A percentile compares a stretch with the other conserved stretches of the same genome.
Evolutionary conservation across 2,113 vertebrate genomes (phyloP).

Genomic region (Ranitomeya variabilis): DNA sequence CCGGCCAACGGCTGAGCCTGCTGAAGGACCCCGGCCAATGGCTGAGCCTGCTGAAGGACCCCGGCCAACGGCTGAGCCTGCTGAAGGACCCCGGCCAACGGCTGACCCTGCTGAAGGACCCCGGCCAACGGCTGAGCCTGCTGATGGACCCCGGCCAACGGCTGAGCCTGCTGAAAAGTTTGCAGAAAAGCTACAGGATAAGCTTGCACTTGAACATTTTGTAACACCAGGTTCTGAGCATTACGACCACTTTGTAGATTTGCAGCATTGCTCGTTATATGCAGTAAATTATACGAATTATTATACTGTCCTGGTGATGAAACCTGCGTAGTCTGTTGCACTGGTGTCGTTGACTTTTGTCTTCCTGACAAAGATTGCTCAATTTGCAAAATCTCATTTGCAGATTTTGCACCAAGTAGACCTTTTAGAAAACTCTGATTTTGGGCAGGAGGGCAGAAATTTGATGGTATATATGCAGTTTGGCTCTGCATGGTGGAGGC

Average conservation of each 20-base stretch:
- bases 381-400: neutral
- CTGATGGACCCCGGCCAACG: too few relatives aligned
- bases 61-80: neutral
- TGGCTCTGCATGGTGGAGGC: constrained; percentile 57
- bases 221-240: neutral
- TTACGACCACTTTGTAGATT: neutral
- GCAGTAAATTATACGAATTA: neutral
- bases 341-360: neutral
- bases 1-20: too few relatives aligned
- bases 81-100: neutral
- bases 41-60: too few relatives aligned
- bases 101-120: too few relatives aligned
- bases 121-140: too few relatives aligned
- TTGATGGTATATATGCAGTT: constrained; percentile 55
- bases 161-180: neutral
- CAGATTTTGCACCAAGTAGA: neutral
- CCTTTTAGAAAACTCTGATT: neutral
- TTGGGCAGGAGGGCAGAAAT: constrained; percentile 50
- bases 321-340: neutral
- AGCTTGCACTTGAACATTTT: neutral
- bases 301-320: neutral
- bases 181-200: neutral
- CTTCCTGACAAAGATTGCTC: neutral
- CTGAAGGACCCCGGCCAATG: too few relatives aligned
- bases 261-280: neutral